Evolutionary conservation across 2,113 vertebrate genomes (phyloP).

Genomic region (Sapajus apella): DNA sequence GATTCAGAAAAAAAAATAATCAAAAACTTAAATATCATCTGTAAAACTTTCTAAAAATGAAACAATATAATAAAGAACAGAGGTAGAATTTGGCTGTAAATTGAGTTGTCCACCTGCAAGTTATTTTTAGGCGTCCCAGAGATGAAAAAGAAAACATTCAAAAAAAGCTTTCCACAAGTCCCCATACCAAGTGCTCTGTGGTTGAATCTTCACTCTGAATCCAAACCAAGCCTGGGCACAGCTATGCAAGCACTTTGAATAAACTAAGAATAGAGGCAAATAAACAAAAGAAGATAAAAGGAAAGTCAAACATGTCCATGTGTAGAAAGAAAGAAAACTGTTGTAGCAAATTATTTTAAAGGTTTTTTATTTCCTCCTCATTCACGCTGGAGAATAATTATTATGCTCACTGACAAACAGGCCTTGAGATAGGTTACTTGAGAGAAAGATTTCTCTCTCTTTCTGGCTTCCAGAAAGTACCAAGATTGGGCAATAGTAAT

Average conservation of each 20-base stretch:
- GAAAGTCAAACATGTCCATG: not conserved
- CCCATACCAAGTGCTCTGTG: slow-evolving; percentile 40
- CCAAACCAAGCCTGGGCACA: not conserved
- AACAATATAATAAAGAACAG: slow-evolving; percentile 49
- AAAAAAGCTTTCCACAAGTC: slow-evolving; percentile 29
- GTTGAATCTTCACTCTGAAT: slow-evolving; percentile 57
- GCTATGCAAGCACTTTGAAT: slow-evolving; percentile 9
- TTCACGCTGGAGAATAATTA: not conserved
- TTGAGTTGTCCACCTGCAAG: slow-evolving; percentile 57
- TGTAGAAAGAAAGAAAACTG: not conserved
- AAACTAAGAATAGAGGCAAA: slow-evolving; percentile 57
- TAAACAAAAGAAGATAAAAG: slow-evolving; percentile 28
- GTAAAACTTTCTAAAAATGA: slow-evolving; percentile 64
- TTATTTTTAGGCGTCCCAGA: slow-evolving; percentile 70
- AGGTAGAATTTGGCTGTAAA: slow-evolving; percentile 32
- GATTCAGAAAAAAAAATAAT: slow-evolving; percentile 34
- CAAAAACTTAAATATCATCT: slow-evolving; percentile 63
- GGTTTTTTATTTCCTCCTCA: not conserved
- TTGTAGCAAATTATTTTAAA: not conserved
- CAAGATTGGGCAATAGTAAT: not conserved
- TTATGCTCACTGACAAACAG: not conserved
- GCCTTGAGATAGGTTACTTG: not conserved
- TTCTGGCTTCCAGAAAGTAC: not conserved
- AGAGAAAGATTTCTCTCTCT: not conserved
- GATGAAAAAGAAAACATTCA: slow-evolving; percentile 59